phyloP scores from a whole-genome alignment of 2,113 vertebrate species.

The Casuarius casuarius region DNA sequence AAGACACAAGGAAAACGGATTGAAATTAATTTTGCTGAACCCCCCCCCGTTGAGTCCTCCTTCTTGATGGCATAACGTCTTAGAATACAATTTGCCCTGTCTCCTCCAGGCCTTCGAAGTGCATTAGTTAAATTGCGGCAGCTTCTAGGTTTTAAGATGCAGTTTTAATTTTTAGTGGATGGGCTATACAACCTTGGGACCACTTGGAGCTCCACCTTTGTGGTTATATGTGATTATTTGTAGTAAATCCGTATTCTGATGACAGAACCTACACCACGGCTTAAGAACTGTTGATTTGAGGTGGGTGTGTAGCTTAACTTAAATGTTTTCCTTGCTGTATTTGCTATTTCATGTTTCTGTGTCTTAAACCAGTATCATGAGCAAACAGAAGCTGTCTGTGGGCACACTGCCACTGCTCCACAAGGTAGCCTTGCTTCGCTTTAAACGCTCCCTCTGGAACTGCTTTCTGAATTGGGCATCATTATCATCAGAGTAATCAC shows the following conservation, averaged over 20 bases:
- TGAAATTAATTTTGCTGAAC: background rate
- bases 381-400: background rate
- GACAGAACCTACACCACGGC: background rate
- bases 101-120: background rate
- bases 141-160: background rate
- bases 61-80: background rate
- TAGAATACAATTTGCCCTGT: conserved; percentile 9
- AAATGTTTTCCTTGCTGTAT: background rate
- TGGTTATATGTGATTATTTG: conserved; percentile 48
- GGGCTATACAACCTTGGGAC: background rate
- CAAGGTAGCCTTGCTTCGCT: background rate
- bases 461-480: background rate
- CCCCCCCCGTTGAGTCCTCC: background rate
- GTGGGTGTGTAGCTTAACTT: background rate
- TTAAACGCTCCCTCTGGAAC: background rate
- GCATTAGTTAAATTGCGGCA: conserved; percentile 16
- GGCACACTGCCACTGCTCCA: background rate
- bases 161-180: background rate
- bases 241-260: background rate
- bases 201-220: conserved; percentile 45
- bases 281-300: background rate
- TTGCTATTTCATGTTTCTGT: background rate
- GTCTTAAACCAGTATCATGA: background rate
- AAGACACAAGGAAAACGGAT: background rate
- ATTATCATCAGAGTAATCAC: background rate